Evolutionary conservation across 1,140 invertebrate species (phyloP), one percentile per base, ranked within the genome.

Genomic region (Macrobrachium rosenbergii): DNA sequence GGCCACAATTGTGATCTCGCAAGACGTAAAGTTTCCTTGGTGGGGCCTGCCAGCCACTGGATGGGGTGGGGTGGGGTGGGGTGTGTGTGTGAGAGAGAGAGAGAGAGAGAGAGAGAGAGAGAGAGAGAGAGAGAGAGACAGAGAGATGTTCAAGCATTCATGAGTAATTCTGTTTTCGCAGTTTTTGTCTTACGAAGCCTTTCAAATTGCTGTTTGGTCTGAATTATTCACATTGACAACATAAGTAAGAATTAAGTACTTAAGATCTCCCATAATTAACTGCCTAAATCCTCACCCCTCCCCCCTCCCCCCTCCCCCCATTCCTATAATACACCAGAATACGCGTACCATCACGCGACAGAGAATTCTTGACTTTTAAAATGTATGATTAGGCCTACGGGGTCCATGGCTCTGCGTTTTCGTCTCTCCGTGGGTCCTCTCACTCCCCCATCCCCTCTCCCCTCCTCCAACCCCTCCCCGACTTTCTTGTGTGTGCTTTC

Each of bases 1-100:
- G 76, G 67, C 76, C 83, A 80, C 83, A 86, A 80, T 80, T 86
- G 83, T 86, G 83, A 86, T 86, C 76, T 73, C 83, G 79, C 59
- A 80, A 23, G 83, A 86, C 83, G 83, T 86, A 86, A 85, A 86
- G 64, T 86, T 80, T 79, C 75, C 76, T 58, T 69, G 52, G 76
- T 62, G 76, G 45, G 23, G 75, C 62, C 43, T 76, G 83, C 21
- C 83, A 37, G 28, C 28, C 28, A 37, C 28, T 37, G 28, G 28
- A 3, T 37, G 28, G 28, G 28, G 28, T 37, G 1, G 28, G 28
- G 28, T 37, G 28, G 28, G 28, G 28, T 37, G 28, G 28, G 28
- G 28, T 37, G 28, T 37, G 28, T 37, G 28, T 37, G 28, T 37
- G 28, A 2, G 28, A 2, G 28, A 2, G 28, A 2, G 28, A 2